These are phyloP conservation scores for Oncorhynchus kisutch DNA, from an alignment of 2,113 vertebrate species.

Conservation along the genomic window DNA sequence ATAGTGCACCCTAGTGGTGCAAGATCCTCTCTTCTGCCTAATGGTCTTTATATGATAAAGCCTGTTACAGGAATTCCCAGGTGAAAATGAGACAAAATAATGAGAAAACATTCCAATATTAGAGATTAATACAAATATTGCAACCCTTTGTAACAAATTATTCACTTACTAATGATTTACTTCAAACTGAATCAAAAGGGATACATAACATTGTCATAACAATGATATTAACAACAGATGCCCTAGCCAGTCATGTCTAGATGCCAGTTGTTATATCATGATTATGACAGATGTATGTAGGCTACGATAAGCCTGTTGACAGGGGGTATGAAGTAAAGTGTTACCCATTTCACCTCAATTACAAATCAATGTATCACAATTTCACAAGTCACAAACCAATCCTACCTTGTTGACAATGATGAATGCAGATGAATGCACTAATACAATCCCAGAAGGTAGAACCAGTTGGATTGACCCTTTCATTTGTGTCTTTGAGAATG, in stretches of 20 bases:
- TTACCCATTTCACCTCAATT: background rate
- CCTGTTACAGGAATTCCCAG: background rate
- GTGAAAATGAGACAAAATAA: background rate
- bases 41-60: slow-evolving; percentile 10
- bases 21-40: slow-evolving; percentile 25
- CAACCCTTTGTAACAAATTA: background rate
- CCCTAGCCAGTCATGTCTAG: no score
- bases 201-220: no score
- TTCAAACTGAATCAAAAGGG: background rate
- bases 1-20: slow-evolving; percentile 56
- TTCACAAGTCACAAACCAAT: background rate
- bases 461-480: slow-evolving; percentile 70
- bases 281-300: no score
- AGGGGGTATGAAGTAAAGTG: background rate
- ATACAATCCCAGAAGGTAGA: slow-evolving; percentile 16
- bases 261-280: no score
- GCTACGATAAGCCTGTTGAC: background rate
- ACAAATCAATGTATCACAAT: background rate
- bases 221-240: no score
- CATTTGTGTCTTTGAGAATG: slow-evolving; percentile 66
- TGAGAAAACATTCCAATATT: background rate
- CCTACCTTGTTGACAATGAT: background rate
- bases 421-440: background rate
- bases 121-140: background rate
- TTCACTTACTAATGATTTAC: background rate